A percentile compares a stretch with the other conserved stretches of the same genome.
phyloP scores from a whole-genome alignment of 2,113 vertebrate species.

The Pantherophis guttatus region DNA sequence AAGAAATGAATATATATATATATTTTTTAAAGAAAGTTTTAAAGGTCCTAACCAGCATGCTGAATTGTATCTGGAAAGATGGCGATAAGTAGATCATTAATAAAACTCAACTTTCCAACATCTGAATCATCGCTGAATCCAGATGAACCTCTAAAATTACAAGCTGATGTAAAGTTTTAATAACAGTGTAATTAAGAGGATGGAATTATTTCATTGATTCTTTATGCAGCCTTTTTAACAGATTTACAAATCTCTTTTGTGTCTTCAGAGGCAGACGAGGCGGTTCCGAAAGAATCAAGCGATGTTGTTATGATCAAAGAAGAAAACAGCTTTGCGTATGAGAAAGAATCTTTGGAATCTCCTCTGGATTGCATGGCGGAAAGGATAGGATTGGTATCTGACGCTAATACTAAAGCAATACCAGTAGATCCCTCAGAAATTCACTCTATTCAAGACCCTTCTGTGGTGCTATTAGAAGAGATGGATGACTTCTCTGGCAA shows the following conservation, averaged over 20 bases:
- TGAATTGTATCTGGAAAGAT: background rate
- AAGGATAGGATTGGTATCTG: constrained; percentile 30
- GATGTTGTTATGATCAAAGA: constrained; percentile 20
- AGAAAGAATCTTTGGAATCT: constrained; percentile 27
- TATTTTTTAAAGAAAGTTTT: too few relatives aligned
- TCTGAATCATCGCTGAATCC: background rate
- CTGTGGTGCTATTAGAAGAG: constrained; percentile 61
- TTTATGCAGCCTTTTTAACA: constrained; percentile 73
- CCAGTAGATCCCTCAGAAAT: constrained; percentile 3
- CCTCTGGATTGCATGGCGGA: fast-evolving
- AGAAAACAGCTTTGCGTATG: constrained; percentile 30
- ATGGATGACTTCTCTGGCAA: constrained; percentile 71
- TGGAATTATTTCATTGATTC: constrained; percentile 12
- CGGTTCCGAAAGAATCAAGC: constrained; percentile 44
- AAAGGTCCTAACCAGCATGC: background rate
- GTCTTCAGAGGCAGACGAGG: constrained; percentile 62
- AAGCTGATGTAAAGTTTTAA: background rate
- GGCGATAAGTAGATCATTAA: background rate
- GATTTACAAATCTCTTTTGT: constrained; percentile 68
- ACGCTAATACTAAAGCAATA: constrained; percentile 1
- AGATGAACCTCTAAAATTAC: background rate
- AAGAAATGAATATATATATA: too few relatives aligned
- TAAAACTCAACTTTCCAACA: background rate
- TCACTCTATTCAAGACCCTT: fast-evolving
- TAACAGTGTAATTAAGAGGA: background rate